Evolutionary conservation across 1,140 invertebrate species (phyloP).

Genomic region (Cotesia typhae): DNA sequence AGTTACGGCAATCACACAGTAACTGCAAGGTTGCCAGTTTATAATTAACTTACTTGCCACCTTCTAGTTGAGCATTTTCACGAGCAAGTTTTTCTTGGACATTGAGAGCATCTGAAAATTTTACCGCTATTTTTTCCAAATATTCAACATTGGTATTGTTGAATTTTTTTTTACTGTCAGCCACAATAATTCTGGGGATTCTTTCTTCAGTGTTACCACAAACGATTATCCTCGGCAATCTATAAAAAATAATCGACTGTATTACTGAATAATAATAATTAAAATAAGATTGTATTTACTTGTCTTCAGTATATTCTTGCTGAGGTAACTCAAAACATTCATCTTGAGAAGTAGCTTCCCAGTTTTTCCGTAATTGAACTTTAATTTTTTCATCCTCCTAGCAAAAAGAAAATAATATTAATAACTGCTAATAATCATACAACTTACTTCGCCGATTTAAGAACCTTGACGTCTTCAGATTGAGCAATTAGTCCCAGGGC

Average conservation of each 20-base stretch:
- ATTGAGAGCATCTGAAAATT: conserved; percentile 69
- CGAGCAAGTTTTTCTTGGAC: conserved; percentile 71
- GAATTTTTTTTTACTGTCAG: conserved; percentile 48
- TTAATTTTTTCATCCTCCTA: conserved; percentile 4
- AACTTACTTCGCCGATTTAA: neutral
- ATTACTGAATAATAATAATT: neutral
- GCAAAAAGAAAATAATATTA: too few species aligned
- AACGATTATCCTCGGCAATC: conserved; percentile 57
- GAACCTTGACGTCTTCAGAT: conserved; percentile 33
- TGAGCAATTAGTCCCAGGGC: conserved; percentile 48
- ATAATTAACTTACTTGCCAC: conserved; percentile 59
- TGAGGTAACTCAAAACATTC: conserved; percentile 49
- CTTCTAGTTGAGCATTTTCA: conserved; percentile 71
- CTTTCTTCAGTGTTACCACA: conserved; percentile 55
- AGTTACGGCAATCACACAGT: too few species aligned
- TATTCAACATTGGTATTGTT: conserved; percentile 36
- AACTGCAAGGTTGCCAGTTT: too few species aligned
- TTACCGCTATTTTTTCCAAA: conserved; percentile 61
- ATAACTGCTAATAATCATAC: too few species aligned
- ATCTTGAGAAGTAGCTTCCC: conserved; percentile 11
- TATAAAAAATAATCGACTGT: conserved; percentile 32
- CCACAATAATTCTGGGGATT: conserved; percentile 58
- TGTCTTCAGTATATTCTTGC: conserved; percentile 55
- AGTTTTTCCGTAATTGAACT: neutral
- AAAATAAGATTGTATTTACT: conserved; percentile 41